phyloP scores from a whole-genome alignment of 2,113 vertebrate genomes.

The Channa maculata region DNA sequence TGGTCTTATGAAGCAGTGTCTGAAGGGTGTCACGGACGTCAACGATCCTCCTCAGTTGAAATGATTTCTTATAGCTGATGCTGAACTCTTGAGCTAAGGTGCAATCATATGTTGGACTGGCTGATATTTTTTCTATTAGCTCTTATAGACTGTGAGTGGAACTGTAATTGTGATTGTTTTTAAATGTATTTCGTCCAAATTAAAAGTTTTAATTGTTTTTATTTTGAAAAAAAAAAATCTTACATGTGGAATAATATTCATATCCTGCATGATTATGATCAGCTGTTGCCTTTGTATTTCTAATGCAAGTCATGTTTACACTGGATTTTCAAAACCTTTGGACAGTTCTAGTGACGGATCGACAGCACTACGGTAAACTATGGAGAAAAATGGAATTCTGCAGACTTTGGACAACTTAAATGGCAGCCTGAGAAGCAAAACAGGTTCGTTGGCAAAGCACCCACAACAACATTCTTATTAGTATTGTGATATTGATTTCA shows the following conservation, averaged over 20 bases:
- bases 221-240: not conserved
- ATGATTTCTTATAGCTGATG: not conserved
- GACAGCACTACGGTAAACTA: too few species aligned
- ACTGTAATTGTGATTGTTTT: too few species aligned
- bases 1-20: slow-evolving; percentile 9
- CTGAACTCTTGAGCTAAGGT: not conserved
- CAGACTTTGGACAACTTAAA: too few species aligned
- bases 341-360: not conserved
- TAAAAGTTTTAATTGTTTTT: too few species aligned
- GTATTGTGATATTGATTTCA: not conserved
- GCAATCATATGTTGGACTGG: not conserved
- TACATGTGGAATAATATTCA: too few species aligned
- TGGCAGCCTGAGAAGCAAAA: too few species aligned
- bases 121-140: not conserved
- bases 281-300: not conserved
- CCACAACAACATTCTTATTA: not conserved
- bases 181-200: not conserved
- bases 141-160: not conserved
- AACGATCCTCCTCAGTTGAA: slow-evolving; percentile 7
- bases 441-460: not conserved
- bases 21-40: slow-evolving; percentile 17
- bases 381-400: too few species aligned
- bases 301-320: not conserved
- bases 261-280: too few species aligned
- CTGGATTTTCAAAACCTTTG: not conserved